phyloP scores from a whole-genome alignment of 2,113 vertebrate genomes.

The Gadus chalcogrammus region DNA sequence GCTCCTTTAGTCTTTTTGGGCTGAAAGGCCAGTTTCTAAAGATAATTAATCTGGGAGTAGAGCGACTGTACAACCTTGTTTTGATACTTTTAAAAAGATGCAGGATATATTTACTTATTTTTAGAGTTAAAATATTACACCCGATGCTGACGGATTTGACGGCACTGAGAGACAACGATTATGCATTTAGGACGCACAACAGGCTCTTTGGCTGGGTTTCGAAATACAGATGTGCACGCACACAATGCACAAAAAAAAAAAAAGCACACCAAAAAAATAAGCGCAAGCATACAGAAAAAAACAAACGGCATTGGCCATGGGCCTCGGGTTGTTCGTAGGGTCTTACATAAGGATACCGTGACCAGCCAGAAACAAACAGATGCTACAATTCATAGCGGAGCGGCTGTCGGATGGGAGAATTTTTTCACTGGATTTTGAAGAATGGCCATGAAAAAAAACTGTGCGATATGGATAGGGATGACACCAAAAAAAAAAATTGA shows the following conservation, averaged over 20 bases:
- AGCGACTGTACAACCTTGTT: neutral
- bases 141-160: conserved; percentile 25
- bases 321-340: conserved; percentile 30
- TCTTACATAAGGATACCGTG: conserved; percentile 20
- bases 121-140: conserved; percentile 14
- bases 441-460: neutral
- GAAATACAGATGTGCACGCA: conserved; percentile 28
- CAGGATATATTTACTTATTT: conserved; percentile 1
- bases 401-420: neutral
- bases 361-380: conserved; percentile 15
- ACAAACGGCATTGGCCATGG: conserved; percentile 40
- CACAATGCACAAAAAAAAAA: neutral
- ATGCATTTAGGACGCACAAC: conserved; percentile 25
- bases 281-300: conserved; percentile 18
- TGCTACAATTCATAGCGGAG: conserved; percentile 24
- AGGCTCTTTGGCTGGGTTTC: conserved; percentile 63
- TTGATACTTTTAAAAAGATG: neutral
- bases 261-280: conserved; percentile 12
- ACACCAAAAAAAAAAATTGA: conserved; percentile 23
- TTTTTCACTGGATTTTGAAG: conserved; percentile 5
- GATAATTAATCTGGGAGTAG: conserved; percentile 12
- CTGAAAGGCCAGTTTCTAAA: conserved; percentile 1
- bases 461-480: too few relatives aligned
- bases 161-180: conserved; percentile 16
- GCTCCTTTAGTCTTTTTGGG: conserved; percentile 1